Percentiles rank a stretch among this genome's conserved stretches.
Conservation (phyloP, 2,113 vertebrate species). For the Ginglymostoma cirratum region DNA sequence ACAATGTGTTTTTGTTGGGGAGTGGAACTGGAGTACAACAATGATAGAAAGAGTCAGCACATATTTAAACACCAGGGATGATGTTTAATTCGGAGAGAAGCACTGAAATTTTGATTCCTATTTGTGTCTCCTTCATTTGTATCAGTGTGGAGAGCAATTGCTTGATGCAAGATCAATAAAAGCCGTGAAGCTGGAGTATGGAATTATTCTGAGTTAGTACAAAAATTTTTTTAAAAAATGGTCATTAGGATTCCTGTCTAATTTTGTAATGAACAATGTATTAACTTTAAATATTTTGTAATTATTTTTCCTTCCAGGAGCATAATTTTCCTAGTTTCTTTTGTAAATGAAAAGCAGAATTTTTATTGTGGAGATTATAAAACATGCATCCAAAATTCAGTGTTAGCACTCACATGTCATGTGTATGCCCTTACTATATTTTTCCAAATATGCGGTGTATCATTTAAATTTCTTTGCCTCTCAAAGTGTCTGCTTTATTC, state of each 20-base stretch:
- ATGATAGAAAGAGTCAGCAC: not conserved
- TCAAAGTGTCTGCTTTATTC: not conserved
- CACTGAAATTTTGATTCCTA: not conserved
- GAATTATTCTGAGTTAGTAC: not conserved
- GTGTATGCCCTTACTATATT: too few species aligned
- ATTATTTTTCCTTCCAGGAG: not conserved
- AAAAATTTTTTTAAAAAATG: not conserved
- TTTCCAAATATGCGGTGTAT: not conserved
- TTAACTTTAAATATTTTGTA: not conserved
- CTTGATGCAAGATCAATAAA: not conserved
- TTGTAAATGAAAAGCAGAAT: not conserved
- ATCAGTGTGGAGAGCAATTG: not conserved
- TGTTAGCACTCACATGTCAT: not conserved
- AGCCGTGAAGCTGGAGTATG: not conserved
- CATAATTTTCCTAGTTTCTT: not conserved
- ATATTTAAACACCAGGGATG: not conserved
- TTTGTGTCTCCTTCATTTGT: not conserved
- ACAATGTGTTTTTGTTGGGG: slow-evolving; percentile 8
- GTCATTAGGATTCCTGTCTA: not conserved
- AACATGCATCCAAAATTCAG: not conserved
- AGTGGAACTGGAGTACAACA: not conserved
- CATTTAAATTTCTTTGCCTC: not conserved
- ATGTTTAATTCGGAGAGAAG: not conserved
- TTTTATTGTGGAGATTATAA: not conserved
- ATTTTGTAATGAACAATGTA: not conserved